phyloP scores from a whole-genome alignment of 2,113 vertebrate species.

The Lethenteron camtschaticum region DNA sequence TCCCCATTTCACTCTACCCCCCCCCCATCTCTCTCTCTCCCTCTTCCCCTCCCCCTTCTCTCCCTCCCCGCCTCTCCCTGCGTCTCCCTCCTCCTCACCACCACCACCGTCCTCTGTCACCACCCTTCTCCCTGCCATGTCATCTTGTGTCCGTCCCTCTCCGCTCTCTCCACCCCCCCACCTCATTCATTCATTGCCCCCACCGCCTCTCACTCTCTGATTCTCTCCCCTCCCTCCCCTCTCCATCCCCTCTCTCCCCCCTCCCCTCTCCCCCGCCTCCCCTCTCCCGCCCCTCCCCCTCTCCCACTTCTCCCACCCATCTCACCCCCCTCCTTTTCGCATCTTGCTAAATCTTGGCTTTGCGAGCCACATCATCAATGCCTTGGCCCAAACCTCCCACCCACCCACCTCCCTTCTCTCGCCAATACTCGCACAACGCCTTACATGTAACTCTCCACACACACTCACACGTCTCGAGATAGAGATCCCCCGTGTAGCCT shows the following conservation, averaged over 20 bases:
- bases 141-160: not conserved
- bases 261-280: not conserved
- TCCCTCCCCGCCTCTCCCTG: not conserved
- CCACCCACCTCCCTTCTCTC: too few species aligned
- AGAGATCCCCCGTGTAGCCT: too few species aligned
- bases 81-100: not conserved
- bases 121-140: not conserved
- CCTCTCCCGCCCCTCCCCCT: not conserved
- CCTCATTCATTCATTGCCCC: not conserved
- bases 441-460: too few species aligned
- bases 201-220: not conserved
- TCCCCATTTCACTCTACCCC: not conserved
- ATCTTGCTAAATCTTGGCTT: not conserved
- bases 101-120: not conserved
- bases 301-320: not conserved
- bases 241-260: not conserved
- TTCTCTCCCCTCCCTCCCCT: not conserved
- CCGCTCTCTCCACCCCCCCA: not conserved
- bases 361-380: not conserved
- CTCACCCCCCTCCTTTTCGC: not conserved
- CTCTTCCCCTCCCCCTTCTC: not conserved
- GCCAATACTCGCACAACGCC: too few species aligned
- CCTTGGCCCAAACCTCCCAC: not conserved
- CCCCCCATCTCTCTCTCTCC: not conserved
- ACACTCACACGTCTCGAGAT: too few species aligned